These are phyloP conservation scores for Temnothorax unifasciatus DNA, from an alignment of 2,888 invertebrate genomes.

Conservation along the genomic window DNA sequence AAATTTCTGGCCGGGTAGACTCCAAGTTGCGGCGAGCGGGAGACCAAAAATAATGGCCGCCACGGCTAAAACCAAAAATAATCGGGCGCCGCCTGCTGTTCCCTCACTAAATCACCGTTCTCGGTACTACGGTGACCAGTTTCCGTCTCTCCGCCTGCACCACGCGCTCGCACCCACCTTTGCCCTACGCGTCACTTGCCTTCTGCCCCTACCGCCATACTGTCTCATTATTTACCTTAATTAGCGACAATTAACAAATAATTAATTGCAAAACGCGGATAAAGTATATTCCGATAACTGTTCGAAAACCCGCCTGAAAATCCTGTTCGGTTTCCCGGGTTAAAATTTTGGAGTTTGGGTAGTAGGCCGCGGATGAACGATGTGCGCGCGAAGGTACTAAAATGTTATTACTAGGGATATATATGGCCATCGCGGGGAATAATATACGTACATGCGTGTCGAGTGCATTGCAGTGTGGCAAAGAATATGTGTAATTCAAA, in stretches of 20 bases:
- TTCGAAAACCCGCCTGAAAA: slow-evolving; percentile 70
- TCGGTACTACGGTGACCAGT: slow-evolving; percentile 77
- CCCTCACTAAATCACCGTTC: slow-evolving; percentile 82
- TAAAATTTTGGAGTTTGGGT: slow-evolving; percentile 28
- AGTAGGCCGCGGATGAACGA: slow-evolving; percentile 52
- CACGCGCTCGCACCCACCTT: slow-evolving; percentile 50
- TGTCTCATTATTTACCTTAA: slow-evolving; percentile 83
- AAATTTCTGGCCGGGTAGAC: slow-evolving; percentile 75
- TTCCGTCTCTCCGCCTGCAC: slow-evolving; percentile 68
- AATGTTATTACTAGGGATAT: slow-evolving; percentile 25
- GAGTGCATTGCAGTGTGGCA: slow-evolving; percentile 16
- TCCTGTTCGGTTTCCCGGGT: slow-evolving; percentile 4
- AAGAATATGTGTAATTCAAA: slow-evolving; percentile 31
- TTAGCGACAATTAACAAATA: slow-evolving; percentile 83
- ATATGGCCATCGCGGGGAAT: slow-evolving; percentile 13
- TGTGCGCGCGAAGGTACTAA: slow-evolving; percentile 45
- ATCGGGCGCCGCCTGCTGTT: slow-evolving; percentile 84
- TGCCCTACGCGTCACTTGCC: slow-evolving; percentile 59
- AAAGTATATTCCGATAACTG: slow-evolving; percentile 65
- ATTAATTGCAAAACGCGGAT: slow-evolving; percentile 76
- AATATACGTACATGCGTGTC: slow-evolving; percentile 37
- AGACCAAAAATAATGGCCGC: slow-evolving; percentile 81
- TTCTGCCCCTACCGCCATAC: slow-evolving; percentile 54
- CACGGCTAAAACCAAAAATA: slow-evolving; percentile 84
- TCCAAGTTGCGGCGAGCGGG: slow-evolving; percentile 73